Base-by-base conservation (phyloP, 2,888 invertebrate genomes). In the Laspeyria flexula region DNA sequence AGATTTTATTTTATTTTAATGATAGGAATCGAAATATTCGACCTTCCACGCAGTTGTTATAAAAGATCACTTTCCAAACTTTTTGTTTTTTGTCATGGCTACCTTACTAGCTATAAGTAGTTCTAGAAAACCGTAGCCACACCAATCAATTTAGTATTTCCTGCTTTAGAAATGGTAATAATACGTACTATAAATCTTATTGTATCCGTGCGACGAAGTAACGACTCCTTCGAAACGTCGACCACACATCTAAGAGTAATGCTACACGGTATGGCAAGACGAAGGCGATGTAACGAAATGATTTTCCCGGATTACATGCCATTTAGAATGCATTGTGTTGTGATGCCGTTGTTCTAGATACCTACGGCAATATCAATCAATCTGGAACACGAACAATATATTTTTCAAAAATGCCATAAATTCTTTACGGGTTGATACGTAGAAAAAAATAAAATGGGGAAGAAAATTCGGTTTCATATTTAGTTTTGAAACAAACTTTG, bases 11-110 rank as follows among this genome's bases (percentile, higher is more conserved):
- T 51, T 60, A 55, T 65, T 27, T 39, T 71, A 71, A 66, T 57
- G 62, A 71, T 69, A 63, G 60, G 43, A 69, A 69, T 61, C 69
- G 65, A 61, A 60, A 60, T 53, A 53, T 59, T 50, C 54, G 57
- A 68, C 64, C 69, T 76, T 68, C 75, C 59, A 64, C 62, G 50
- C 52, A 52, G 62, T 67, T 62, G 64, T 71, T 68, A 64, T 73
- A 72, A 77, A 79, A 66, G 61, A 59, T 29, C 47, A 60, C 38
- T 38, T 37, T 40, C 49, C 47, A 41, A 49, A 49, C 18, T 25
- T 27, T 53, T 49, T 54, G 47, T 41, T 23, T 41, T 53, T 45
- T 38, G 46, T 60, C 43, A 39, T 35, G 39, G 45, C 33, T 47
- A 35, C 39, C 37, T 39, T 18, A 13, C 39, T 51, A 41, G 34